These are phyloP conservation scores for Triplophysa rosa DNA, from an alignment of 2,113 vertebrate genomes.

Conservation along the genomic window DNA sequence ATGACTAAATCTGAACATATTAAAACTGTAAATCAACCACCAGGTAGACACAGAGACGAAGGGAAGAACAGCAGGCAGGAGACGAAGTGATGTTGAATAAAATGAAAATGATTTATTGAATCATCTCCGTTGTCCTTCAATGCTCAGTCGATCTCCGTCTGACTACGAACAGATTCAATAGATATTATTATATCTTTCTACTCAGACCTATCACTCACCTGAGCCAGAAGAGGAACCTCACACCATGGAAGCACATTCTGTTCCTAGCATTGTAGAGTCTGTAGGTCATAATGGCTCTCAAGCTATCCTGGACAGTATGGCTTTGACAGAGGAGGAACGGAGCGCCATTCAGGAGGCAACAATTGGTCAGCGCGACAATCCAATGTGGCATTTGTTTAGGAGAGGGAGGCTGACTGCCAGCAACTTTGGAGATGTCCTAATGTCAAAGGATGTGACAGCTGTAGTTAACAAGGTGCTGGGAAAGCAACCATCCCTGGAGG, in stretches of 20 bases:
- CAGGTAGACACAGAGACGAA: no score
- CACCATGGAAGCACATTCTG: neutral
- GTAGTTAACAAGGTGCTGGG: neutral
- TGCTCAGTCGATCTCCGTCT: no score
- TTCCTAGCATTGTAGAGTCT: neutral
- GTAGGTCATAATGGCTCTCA: neutral
- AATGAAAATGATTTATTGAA: no score
- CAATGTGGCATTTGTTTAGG: neutral
- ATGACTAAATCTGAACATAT: no score
- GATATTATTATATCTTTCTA: no score
- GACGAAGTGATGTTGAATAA: no score
- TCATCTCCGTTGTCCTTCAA: no score
- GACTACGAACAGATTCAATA: no score
- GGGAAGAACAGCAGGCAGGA: no score
- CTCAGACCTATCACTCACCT: neutral
- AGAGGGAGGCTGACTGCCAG: slow-evolving; percentile 13
- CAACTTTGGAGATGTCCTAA: slow-evolving; percentile 33
- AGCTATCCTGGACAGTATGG: neutral
- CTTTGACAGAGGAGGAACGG: neutral
- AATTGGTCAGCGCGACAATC: neutral
- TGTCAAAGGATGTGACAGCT: slow-evolving; percentile 1
- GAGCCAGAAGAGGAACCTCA: neutral
- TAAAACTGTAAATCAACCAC: no score
- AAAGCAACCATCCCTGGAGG: neutral
- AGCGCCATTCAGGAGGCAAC: neutral